Base-by-base conservation (phyloP, 2,113 vertebrate genomes). In the Menura novaehollandiae region DNA sequence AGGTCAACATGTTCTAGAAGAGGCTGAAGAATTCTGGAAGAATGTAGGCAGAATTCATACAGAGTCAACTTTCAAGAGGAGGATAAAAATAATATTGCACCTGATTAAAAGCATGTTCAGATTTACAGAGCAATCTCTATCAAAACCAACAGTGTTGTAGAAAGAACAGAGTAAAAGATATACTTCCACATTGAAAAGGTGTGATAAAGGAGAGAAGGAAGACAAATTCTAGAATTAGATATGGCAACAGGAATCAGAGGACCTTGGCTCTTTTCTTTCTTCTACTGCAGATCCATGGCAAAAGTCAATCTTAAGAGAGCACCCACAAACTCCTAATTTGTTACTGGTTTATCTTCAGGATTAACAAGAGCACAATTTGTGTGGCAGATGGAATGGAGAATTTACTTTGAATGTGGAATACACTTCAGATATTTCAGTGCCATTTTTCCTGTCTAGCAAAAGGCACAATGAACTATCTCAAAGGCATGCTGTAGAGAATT, bases 41-140 rank as follows among this genome's bases (percentile, higher is more conserved):
- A 68, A 93, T 53, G 16, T 51, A 85, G 62, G 51, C 85, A 96
- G 91, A 93, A 95, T 64, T 82, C n/a, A 75, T 56, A 73, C 37
- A 69, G 80, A 94, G 86, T 90, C 85, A 94, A 39, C 21, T 88
- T 93, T 49, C 52, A 64, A 88, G 71, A 51, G 44, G 39, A 87
- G 6, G 23, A 93, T 90, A 92, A 96, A 96, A 90, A 87, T 88
- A 93, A 76, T 62, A 91, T 18, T 66, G 44, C 56, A 95, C 52
- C 52, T 84, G 76, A 91, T 88, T 80, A 90, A 89, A 95, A 85
- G 24, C 51, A 63, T 8, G 1, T 79, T 82, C 62, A 85, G 51
- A 93, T 69, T 83, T 1, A 2, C 7, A 28, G 53, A 59, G 46
- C 37, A 76, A 85, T 73, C 59, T 82, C 46, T 87, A 81, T 37